Base-by-base conservation (phyloP, 2,888 invertebrate genomes). In the Cinara cedri region DNA sequence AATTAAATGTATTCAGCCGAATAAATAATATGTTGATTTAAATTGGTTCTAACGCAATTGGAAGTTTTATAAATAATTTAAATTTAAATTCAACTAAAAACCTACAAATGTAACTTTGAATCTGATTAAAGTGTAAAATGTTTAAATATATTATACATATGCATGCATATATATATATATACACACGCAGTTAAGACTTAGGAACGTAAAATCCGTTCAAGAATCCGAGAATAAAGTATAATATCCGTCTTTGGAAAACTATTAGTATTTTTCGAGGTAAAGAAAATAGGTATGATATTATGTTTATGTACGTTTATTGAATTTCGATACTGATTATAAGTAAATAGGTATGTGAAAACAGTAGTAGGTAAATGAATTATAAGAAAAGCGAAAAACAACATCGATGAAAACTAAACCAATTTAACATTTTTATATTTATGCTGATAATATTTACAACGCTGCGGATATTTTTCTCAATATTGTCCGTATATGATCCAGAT, bases 91-190 rank as follows among this genome's bases (percentile, higher is more conserved):
- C 34, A 24, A 75, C 63, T 24, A 4, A 44, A 24, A 54, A 65
- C 34, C n/a, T n/a, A n/a, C n/a, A n/a, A 75, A 65, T 34, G 6
- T 34, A 34, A 34, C 42, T 65, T 63, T 44, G 42, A 65, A 75
- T 75, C 65, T 54, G 63, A 75, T 63, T 75, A 75, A 65, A 65
- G 54, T 75, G 34, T 75, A 54, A 44, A 75, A 54, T 63, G 9
- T 51, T n/a, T n/a, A n/a, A n/a, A n/a, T n/a, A n/a, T n/a, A n/a
- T n/a, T n/a, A n/a, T n/a, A n/a, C n/a, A n/a, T n/a, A n/a, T n/a
- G n/a, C n/a, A n/a, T n/a, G n/a, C n/a, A n/a, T n/a, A n/a, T n/a
- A n/a, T n/a, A n/a, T n/a, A n/a, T n/a, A n/a, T n/a, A n/a, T n/a
- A n/a, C n/a, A n/a, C n/a, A n/a, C n/a, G n/a, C n/a, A n/a, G n/a